Percentiles rank a stretch among this genome's conserved stretches.
Conservation (phyloP, 2,797 vertebrate genomes). For the Cyclura pinguis region DNA sequence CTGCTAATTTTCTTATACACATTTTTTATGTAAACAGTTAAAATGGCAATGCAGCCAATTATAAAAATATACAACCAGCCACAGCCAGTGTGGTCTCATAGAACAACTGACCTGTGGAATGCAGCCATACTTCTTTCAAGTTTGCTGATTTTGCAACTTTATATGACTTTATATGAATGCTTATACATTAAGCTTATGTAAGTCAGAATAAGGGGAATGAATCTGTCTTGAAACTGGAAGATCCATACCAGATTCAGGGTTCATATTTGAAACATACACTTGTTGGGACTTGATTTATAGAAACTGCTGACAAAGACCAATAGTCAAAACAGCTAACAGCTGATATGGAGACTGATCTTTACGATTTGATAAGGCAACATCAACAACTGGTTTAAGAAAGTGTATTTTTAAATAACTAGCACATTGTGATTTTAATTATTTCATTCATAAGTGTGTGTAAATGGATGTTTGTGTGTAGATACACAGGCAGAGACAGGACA, state of each 20-base stretch:
- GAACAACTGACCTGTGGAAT: background rate
- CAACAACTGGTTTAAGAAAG: background rate
- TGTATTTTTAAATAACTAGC: background rate
- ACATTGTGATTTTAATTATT: background rate
- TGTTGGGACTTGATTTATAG: background rate
- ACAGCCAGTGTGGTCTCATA: background rate
- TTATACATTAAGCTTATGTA: background rate
- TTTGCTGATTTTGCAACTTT: constrained; percentile 10
- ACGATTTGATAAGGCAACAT: background rate
- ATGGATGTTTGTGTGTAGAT: background rate
- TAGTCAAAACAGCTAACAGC: background rate
- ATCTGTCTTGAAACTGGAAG: background rate
- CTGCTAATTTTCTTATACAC: background rate
- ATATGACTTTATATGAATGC: background rate
- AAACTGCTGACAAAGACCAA: background rate
- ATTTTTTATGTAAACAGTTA: background rate
- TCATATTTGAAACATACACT: background rate
- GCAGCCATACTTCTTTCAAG: background rate
- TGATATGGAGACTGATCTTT: background rate
- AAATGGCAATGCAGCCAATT: background rate
- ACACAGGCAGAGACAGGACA: no score
- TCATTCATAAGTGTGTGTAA: background rate
- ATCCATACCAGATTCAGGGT: background rate
- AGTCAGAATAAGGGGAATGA: background rate
- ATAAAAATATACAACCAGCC: background rate